phyloP scores from a whole-genome alignment of 1,140 invertebrate genomes.

The Sminthurides bifidus region DNA sequence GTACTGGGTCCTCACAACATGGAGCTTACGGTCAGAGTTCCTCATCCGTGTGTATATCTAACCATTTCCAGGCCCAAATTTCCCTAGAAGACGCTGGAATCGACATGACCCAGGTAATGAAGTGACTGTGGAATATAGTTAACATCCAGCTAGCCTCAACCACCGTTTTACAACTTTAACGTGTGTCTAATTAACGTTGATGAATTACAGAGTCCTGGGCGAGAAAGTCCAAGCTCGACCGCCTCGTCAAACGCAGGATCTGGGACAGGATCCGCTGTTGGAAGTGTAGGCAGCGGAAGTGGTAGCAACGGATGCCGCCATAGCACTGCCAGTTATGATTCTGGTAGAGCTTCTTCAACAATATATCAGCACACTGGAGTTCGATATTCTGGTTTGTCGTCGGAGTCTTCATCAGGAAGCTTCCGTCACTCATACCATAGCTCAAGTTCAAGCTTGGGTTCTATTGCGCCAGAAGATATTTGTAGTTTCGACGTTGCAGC shows the following conservation, averaged over 20 bases:
- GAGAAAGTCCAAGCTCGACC: conserved; percentile 76
- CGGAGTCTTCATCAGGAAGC: conserved; percentile 40
- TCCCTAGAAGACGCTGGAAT: conserved; percentile 51
- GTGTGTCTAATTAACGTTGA: background rate
- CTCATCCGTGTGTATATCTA: conserved; percentile 7
- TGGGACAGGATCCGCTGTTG: conserved; percentile 34
- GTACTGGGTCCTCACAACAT: too few relatives aligned
- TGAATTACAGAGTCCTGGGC: conserved; percentile 62
- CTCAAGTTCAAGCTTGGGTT: conserved; percentile 44
- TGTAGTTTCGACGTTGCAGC: conserved; percentile 44
- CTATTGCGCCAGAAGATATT: conserved; percentile 38
- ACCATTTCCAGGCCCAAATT: conserved; percentile 27
- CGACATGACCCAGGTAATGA: conserved; percentile 45
- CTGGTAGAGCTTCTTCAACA: conserved; percentile 70
- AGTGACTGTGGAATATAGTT: background rate
- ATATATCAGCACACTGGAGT: conserved; percentile 38
- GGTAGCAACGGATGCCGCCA: conserved; percentile 61
- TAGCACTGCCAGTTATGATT: conserved; percentile 83
- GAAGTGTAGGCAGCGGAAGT: conserved; percentile 26
- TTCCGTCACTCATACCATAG: conserved; percentile 45
- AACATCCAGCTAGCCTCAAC: background rate
- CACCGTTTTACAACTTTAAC: background rate
- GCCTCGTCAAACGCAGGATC: conserved; percentile 48
- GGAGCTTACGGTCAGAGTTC: background rate
- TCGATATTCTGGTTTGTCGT: conserved; percentile 41